Evolutionary conservation across 2,113 vertebrate genomes (phyloP).

Genomic region (Daphoenositta chrysoptera): DNA sequence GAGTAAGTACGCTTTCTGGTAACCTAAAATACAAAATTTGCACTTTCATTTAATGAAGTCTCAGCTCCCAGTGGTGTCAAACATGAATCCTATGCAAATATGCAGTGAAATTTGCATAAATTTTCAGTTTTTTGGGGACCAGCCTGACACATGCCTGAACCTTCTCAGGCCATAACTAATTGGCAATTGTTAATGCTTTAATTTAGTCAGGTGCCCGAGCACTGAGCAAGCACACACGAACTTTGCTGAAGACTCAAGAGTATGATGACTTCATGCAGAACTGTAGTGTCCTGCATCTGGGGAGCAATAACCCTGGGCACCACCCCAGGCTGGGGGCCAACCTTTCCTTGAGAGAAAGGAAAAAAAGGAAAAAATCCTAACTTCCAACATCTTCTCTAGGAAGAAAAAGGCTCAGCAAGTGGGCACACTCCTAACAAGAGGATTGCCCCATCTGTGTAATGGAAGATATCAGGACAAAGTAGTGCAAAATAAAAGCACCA

Average conservation of each 20-base stretch:
- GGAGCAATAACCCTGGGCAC: not conserved
- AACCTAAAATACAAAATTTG: not conserved
- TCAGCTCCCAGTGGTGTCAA: not conserved
- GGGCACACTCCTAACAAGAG: accelerated
- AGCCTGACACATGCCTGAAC: not conserved
- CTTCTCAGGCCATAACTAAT: not conserved
- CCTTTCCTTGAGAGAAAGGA: not conserved
- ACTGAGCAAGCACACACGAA: not conserved
- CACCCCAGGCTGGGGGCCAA: not conserved
- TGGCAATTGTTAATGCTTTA: not conserved
- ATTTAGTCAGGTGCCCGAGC: not conserved
- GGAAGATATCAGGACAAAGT: not conserved
- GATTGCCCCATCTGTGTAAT: not conserved
- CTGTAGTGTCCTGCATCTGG: not conserved
- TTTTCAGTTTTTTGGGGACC: not conserved
- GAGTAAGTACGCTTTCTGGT: not conserved
- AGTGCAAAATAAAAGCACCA: not conserved
- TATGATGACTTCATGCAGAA: not conserved
- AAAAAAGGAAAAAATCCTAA: not conserved
- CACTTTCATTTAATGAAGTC: not conserved
- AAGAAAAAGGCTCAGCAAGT: not conserved
- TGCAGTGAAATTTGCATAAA: not conserved
- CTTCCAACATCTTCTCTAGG: not conserved
- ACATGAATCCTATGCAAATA: not conserved
- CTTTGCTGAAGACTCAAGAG: not conserved